Conservation (phyloP, 2,888 invertebrate species). For the Mechanitis mazaeus region DNA sequence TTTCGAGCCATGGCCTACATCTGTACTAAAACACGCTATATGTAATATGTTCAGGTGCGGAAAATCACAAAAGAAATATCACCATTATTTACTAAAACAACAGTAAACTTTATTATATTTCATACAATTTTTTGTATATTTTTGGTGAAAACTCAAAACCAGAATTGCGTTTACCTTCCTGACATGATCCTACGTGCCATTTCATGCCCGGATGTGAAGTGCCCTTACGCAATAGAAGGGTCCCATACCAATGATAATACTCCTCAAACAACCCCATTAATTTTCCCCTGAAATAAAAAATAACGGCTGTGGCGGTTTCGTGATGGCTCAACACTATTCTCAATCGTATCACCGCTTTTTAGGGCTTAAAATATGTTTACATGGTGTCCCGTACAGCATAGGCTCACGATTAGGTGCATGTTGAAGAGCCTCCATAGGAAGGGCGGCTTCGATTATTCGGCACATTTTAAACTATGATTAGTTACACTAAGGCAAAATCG, state of each 20-base stretch:
- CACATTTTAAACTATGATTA: conserved; percentile 20
- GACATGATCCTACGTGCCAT: conserved; percentile 16
- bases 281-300: conserved; percentile 57
- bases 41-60: conserved; percentile 4
- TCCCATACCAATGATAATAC: conserved; percentile 46
- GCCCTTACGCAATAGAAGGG: conserved; percentile 35
- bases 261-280: conserved; percentile 49
- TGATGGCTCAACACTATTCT: conserved; percentile 31
- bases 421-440: conserved; percentile 19
- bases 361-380: conserved; percentile 39
- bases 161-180: conserved; percentile 3
- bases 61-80: neutral
- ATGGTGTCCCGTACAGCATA: conserved; percentile 14
- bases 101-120: neutral
- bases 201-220: conserved; percentile 35
- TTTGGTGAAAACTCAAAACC: conserved; percentile 9
- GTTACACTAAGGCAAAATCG: neutral
- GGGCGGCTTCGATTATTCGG: conserved; percentile 25
- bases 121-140: neutral
- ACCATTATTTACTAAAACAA: too few species aligned
- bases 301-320: conserved; percentile 40
- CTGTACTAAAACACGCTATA: conserved; percentile 1
- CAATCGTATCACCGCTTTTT: conserved; percentile 32
- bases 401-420: conserved; percentile 27
- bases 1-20: conserved; percentile 3